phyloP scores from a whole-genome alignment of 2,113 vertebrate species.

The Mobula birostris region DNA sequence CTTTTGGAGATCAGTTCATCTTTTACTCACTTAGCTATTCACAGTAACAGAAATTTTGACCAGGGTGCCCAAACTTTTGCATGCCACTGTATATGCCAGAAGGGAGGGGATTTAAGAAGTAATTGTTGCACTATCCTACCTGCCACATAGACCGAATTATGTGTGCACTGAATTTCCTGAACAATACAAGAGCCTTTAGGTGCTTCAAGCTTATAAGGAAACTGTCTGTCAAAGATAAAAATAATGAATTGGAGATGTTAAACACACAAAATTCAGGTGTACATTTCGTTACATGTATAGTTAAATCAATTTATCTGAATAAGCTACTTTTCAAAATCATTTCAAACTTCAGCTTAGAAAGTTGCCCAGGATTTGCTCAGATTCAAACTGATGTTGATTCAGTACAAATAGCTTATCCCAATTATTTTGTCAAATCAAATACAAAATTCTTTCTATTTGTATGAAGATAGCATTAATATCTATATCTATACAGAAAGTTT shows the following conservation, averaged over 20 bases:
- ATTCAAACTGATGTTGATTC: neutral
- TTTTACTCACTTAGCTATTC: no score
- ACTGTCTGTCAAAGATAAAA: conserved; percentile 57
- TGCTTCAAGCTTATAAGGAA: conserved; percentile 64
- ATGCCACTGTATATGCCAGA: neutral
- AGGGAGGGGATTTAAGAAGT: neutral
- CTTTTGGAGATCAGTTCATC: no score
- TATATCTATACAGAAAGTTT: neutral
- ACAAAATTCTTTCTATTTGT: neutral
- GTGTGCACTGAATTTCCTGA: conserved; percentile 76
- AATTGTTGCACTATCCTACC: conserved; percentile 56
- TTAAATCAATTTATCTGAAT: neutral
- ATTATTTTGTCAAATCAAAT: neutral
- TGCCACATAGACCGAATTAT: conserved; percentile 80
- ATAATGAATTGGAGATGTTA: neutral
- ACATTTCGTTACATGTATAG: neutral
- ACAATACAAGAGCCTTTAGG: conserved; percentile 60
- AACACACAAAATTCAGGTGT: neutral
- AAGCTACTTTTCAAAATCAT: neutral
- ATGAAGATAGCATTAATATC: neutral
- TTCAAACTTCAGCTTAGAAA: neutral
- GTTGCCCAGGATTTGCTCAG: neutral
- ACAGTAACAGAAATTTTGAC: no score
- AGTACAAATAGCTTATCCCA: neutral
- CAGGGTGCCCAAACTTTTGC: no score